Conservation (phyloP, 2,113 vertebrate species). For the Cervus canadensis region DNA sequence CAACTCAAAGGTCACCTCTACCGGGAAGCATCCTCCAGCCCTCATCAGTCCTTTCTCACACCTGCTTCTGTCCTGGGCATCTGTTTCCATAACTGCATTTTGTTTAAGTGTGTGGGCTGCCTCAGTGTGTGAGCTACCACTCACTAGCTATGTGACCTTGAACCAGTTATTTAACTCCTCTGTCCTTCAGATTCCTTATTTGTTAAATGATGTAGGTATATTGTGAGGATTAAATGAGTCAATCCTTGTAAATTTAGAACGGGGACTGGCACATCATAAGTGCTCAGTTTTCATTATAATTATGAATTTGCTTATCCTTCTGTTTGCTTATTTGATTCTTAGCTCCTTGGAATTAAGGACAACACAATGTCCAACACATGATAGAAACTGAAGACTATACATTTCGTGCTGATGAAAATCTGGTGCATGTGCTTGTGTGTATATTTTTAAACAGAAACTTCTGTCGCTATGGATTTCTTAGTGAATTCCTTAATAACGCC, state of each 20-base stretch:
- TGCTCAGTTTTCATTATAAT: not conserved
- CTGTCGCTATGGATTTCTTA: not conserved
- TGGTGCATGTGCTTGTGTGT: not conserved
- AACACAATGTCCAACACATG: not conserved
- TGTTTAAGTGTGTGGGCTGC: not conserved
- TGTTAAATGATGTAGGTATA: not conserved
- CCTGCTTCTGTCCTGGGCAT: not conserved
- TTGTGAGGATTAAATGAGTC: not conserved
- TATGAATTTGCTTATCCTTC: not conserved
- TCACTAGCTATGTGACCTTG: not conserved
- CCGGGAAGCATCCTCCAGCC: not conserved
- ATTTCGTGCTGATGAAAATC: constrained; percentile 15
- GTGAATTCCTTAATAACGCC: not conserved
- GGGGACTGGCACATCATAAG: not conserved
- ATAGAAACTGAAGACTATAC: not conserved
- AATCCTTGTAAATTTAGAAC: not conserved
- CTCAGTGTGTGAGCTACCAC: not conserved
- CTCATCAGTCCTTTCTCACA: not conserved
- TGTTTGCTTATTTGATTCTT: not conserved
- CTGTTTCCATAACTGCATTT: not conserved
- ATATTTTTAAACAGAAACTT: not conserved
- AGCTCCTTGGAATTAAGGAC: not conserved
- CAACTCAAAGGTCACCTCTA: not conserved
- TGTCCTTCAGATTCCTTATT: not conserved
- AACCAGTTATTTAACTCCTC: not conserved